A percentile compares a stretch with the other conserved stretches of the same genome.
Conservation (phyloP, 2,888 invertebrate genomes). For the Oxycera nigricornis region DNA sequence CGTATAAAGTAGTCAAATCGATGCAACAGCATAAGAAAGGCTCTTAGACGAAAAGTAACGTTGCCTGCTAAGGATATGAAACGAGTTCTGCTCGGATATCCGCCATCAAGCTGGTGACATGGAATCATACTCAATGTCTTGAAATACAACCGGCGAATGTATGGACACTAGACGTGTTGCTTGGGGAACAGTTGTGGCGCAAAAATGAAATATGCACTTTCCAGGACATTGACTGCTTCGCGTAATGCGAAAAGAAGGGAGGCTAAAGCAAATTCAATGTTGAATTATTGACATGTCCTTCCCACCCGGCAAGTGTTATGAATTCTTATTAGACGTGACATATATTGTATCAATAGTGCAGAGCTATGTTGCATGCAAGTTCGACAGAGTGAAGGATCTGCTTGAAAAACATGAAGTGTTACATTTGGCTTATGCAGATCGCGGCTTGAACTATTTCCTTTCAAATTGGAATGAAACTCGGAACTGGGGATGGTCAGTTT, state of each 20-base stretch:
- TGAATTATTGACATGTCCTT: slow-evolving; percentile 6
- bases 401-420: no score
- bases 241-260: background rate
- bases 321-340: slow-evolving; percentile 3
- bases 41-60: background rate
- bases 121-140: slow-evolving; percentile 30
- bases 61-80: slow-evolving; percentile 17
- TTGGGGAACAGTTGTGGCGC: no score
- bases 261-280: slow-evolving; percentile 5
- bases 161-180: no score
- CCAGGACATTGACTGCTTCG: background rate
- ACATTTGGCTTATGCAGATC: no score
- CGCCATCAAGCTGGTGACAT: slow-evolving; percentile 11
- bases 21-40: background rate
- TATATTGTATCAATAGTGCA: background rate
- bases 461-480: no score
- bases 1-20: no score
- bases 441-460: no score
- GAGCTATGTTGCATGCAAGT: no score
- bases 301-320: background rate
- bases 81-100: slow-evolving; percentile 28
- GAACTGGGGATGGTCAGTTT: no score
- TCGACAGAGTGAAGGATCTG: no score
- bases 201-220: background rate
- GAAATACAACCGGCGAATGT: slow-evolving; percentile 35